Evolutionary conservation across 92 coral and sea anemone genomes (phyloP), one percentile per base, ranked within the genome.

Genomic region (Bergia puertoricense): DNA sequence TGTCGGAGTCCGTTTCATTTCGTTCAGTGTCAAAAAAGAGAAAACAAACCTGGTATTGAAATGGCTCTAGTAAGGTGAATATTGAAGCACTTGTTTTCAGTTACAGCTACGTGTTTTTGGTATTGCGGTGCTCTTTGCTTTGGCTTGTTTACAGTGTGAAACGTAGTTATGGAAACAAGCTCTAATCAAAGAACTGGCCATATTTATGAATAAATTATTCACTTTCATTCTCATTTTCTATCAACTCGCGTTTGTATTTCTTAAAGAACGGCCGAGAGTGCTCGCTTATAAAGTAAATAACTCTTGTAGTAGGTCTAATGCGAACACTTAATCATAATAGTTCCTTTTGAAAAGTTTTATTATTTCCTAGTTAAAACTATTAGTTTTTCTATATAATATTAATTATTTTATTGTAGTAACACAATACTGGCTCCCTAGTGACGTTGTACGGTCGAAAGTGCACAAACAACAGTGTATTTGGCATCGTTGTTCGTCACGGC

Each of bases 161-260:
- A 42, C 6, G 85, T 81, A 81, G 85, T 81, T 81, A 81, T 81
- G 85, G 85, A 16, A 81, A 81, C 85, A 54, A 59, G 37, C 74
- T 59, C 46, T 2, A 20, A 1, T 57, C 30, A 56, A 13, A 30
- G 40, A 80, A 48, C 84, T 23, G 42, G 72, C 41, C 73, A 8
- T 39, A 38, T 38, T 5, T 59, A 81, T 40, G 15, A 38, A 41
- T 18, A 13, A n/a, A 54, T 39, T 57, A 54, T 62, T 18, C 15
- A 39, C 50, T 50, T 20, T 48, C 36, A 15, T 43, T 43, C 37
- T 37, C 43, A 2, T 79, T 79, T 23, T 1, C 85, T 10, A 14
- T 41, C 22, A 2, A 5, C 22, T 18, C 5, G 40, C 38, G 10
- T 5, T 44, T 23, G 6, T 13, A 30, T 30, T 30, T 30, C 30